phyloP scores from a whole-genome alignment of 1,140 invertebrate genomes.

The Carcinoscorpius rotundicauda region DNA sequence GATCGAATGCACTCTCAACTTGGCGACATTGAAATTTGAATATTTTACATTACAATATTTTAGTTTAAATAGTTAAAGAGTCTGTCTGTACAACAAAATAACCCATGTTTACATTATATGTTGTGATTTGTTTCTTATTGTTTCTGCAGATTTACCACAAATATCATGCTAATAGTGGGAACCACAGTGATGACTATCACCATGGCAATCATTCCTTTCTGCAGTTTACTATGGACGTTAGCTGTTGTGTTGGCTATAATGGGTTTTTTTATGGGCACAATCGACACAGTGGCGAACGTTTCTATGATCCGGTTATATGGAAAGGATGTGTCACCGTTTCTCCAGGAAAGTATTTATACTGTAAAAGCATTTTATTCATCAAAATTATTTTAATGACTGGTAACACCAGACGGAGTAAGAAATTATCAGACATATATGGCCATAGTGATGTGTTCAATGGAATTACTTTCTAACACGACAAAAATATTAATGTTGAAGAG shows the following conservation, averaged over 20 bases:
- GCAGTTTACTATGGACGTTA: conserved; percentile 29
- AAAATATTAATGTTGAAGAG: too few species aligned
- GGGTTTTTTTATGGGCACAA: conserved; percentile 43
- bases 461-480: too few species aligned
- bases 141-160: conserved; percentile 25
- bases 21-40: too few species aligned
- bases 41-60: too few species aligned
- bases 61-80: too few species aligned
- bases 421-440: too few species aligned
- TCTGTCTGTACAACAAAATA: too few species aligned
- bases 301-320: conserved; percentile 40
- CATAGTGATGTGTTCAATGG: too few species aligned
- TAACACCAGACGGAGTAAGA: not conserved
- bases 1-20: too few species aligned
- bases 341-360: conserved; percentile 33
- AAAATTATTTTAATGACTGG: not conserved
- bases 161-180: conserved; percentile 35
- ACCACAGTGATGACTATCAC: conserved; percentile 34
- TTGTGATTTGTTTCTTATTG: not conserved
- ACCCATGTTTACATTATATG: too few species aligned
- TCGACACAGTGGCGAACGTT: conserved; percentile 41
- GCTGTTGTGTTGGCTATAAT: conserved; percentile 37
- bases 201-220: conserved; percentile 37
- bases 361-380: not conserved
- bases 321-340: conserved; percentile 38